Percentiles rank a stretch among this genome's conserved stretches.
phyloP scores from a whole-genome alignment of 1,140 invertebrate genomes.

The Stegodyphus mimosarum region DNA sequence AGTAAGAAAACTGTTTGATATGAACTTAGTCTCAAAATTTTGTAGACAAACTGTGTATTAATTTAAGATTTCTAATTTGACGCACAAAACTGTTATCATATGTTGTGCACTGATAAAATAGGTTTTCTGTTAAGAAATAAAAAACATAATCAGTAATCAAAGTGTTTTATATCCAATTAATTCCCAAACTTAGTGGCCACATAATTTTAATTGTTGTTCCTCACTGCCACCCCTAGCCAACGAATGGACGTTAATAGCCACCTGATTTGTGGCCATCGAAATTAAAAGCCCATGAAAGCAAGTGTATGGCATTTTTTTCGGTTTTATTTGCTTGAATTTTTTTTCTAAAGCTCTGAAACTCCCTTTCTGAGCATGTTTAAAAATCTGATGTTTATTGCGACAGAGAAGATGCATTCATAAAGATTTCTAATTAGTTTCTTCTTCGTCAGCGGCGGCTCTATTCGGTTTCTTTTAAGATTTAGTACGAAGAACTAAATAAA shows the following conservation, averaged over 20 bases:
- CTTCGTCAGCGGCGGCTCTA: background rate
- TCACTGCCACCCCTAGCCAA: background rate
- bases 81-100: too few species aligned
- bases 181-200: conserved; percentile 13
- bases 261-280: conserved; percentile 40
- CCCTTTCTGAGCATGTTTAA: background rate
- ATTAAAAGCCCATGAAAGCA: conserved; percentile 20
- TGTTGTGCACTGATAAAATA: too few species aligned
- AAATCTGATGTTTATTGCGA: background rate
- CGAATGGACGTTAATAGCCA: conserved; percentile 22
- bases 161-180: conserved; percentile 22
- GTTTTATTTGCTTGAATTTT: background rate
- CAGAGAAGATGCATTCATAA: background rate
- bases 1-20: too few species aligned
- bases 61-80: too few species aligned
- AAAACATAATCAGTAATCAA: too few species aligned
- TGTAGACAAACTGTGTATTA: too few species aligned
- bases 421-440: background rate
- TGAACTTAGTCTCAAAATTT: too few species aligned
- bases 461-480: background rate
- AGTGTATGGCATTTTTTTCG: background rate
- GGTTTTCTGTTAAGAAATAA: too few species aligned
- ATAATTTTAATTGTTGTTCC: conserved; percentile 30
- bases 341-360: background rate
- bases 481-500: too few species aligned